A percentile compares a stretch with the other conserved stretches of the same genome.
Conservation (phyloP, 1,140 invertebrate species). For the Brachionus sp. region DNA sequence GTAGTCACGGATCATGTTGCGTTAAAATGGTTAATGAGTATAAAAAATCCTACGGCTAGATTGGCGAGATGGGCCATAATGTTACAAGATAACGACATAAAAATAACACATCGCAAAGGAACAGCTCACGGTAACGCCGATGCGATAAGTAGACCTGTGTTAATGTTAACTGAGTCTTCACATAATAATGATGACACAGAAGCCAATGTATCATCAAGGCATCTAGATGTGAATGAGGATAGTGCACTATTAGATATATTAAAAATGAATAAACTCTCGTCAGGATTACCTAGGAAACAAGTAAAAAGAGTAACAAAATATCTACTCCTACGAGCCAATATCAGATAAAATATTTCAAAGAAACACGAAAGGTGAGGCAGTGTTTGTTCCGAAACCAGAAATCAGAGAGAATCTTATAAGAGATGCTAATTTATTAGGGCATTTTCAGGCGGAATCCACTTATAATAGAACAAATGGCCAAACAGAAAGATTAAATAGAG, state of each 20-base stretch:
- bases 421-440: too few species aligned
- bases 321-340: too few species aligned
- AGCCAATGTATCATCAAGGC: not conserved
- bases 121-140: not conserved
- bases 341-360: too few species aligned
- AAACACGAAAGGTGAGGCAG: too few species aligned
- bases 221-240: not conserved
- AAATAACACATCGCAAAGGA: not conserved
- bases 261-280: not conserved
- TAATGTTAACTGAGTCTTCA: not conserved
- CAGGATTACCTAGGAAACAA: not conserved
- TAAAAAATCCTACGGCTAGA: not conserved
- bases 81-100: not conserved
- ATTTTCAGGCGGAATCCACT: too few species aligned
- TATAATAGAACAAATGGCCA: too few species aligned
- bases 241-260: not conserved
- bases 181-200: not conserved
- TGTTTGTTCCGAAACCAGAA: too few species aligned
- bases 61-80: not conserved
- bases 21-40: not conserved
- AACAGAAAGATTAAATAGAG: conserved; percentile 48
- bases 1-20: too few species aligned
- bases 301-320: not conserved
- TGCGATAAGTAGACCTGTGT: not conserved
- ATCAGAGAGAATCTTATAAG: too few species aligned